Percentiles rank a stretch among this genome's conserved stretches.
Evolutionary conservation across 1,140 invertebrate genomes (phyloP).

Genomic region (Papilio polytes): DNA sequence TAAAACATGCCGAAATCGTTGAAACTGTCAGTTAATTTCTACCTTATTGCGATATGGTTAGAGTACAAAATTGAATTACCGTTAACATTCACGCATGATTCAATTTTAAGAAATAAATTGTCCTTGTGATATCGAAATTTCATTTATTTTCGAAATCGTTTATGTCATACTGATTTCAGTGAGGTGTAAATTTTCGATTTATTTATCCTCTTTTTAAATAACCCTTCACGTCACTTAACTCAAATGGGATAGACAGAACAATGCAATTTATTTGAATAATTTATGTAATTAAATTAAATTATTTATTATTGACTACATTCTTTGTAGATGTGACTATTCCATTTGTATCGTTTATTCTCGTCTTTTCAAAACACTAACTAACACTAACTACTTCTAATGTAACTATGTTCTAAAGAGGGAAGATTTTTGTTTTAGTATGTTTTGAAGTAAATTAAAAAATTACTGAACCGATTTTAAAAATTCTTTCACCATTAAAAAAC

Average conservation of each 20-base stretch:
- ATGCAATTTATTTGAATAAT: not conserved
- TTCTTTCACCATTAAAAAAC: too few relatives aligned
- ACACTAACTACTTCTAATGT: too few relatives aligned
- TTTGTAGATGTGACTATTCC: too few relatives aligned
- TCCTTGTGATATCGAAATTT: slow-evolving; percentile 18
- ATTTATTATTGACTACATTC: too few relatives aligned
- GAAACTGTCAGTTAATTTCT: not conserved
- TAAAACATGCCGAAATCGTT: not conserved
- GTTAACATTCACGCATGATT: slow-evolving; percentile 13
- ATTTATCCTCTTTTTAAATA: slow-evolving; percentile 11
- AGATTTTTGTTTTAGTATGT: too few relatives aligned
- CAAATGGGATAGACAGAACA: not conserved
- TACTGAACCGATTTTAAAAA: too few relatives aligned
- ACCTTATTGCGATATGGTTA: not conserved
- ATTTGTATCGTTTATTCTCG: too few relatives aligned
- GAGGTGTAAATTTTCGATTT: slow-evolving; percentile 20
- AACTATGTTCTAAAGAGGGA: too few relatives aligned
- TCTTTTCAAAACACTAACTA: too few relatives aligned
- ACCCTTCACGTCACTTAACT: not conserved
- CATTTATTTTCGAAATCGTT: slow-evolving; percentile 20
- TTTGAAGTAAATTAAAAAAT: too few relatives aligned
- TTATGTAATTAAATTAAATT: too few relatives aligned
- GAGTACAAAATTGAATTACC: not conserved
- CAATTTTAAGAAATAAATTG: slow-evolving; percentile 26
- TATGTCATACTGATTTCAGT: slow-evolving; percentile 13